Evolutionary conservation across 2,113 vertebrate species (phyloP), one percentile per base, ranked within the genome.

Genomic region (Nothoprocta perdicaria): DNA sequence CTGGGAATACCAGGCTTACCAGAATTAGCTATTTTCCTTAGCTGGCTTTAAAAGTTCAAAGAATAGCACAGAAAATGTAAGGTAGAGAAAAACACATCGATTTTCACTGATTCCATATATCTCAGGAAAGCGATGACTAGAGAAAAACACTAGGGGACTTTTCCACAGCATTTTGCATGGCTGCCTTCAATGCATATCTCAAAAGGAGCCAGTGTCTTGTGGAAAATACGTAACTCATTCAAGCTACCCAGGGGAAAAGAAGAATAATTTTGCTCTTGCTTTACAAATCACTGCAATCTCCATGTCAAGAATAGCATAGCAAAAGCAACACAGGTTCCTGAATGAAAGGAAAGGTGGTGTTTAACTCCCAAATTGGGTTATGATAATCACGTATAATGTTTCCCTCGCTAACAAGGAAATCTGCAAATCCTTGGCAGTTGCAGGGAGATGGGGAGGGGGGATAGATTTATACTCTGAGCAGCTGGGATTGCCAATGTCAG

Each of bases 161-260:
- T 96, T 88, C 86, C 18, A 14, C 31, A 35, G 52, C 40, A 72
- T 92, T 93, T 94, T 80, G 17, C 71, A 3, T 40, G 19, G 29
- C 65, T 74, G 65, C 84, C 89, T 93, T 91, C 76, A 87, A 23
- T 40, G 45, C 38, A 31, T 22, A 60, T 73, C 82, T 93, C 92
- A 75, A 72, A 92, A 91, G 76, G 76, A 94, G 78, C 79, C 84
- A 95, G 65, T 31, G 55, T 88, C 87, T 91, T 68, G 82, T 1
- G 13, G 77, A 86, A 96, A 94, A 92, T 68, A 88, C 4, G 6
- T 63, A 89, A 78, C 82, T 89, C 68, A 68, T 62, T 79, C 80
- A 91, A 91, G 45, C n/a, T 75, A 38, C 61, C 89, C 86, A 87
- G 40, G 14, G 27, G 31, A 69, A 92, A 80, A 90, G 62, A 78